These are phyloP conservation scores for Byasa hedistus DNA, from an alignment of 2,888 invertebrate genomes.

Conservation along the genomic window DNA sequence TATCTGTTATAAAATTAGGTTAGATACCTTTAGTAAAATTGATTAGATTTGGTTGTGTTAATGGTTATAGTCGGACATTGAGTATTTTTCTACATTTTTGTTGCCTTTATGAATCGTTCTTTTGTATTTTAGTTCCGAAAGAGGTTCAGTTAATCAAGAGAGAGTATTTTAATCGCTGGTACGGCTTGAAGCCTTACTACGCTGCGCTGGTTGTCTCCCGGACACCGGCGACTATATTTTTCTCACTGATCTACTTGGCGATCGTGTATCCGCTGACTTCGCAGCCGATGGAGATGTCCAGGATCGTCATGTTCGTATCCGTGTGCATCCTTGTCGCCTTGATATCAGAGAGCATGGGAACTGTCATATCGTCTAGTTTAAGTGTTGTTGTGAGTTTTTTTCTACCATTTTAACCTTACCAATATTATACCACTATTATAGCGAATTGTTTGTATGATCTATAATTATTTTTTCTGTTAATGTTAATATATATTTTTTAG, in stretches of 20 bases:
- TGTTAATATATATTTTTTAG: constrained; percentile 65
- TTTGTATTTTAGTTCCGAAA: constrained; percentile 84
- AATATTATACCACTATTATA: too few relatives aligned
- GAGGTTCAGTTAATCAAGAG: constrained; percentile 88
- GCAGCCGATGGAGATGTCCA: constrained; percentile 85
- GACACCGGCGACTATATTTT: constrained; percentile 84
- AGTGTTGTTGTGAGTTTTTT: constrained; percentile 86
- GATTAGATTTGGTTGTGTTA: too few relatives aligned
- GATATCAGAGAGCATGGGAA: constrained; percentile 89
- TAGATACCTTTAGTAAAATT: too few relatives aligned
- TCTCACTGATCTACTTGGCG: constrained; percentile 83
- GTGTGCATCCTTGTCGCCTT: constrained; percentile 86
- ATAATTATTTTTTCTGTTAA: too few relatives aligned
- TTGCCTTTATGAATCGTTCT: neutral
- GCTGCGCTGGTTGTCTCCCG: constrained; percentile 86
- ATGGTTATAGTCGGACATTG: too few relatives aligned
- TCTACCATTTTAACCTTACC: too few relatives aligned
- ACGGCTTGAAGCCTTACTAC: constrained; percentile 88
- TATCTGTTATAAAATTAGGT: too few relatives aligned
- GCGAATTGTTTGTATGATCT: too few relatives aligned
- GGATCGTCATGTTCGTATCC: constrained; percentile 84
- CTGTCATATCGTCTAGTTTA: constrained; percentile 86
- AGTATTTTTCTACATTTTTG: neutral
- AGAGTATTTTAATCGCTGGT: constrained; percentile 93
- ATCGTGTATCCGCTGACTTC: constrained; percentile 87